A percentile compares a stretch with the other conserved stretches of the same genome.
Evolutionary conservation across 2,113 vertebrate genomes (phyloP).

Genomic region (Drymodes brunneopygia): DNA sequence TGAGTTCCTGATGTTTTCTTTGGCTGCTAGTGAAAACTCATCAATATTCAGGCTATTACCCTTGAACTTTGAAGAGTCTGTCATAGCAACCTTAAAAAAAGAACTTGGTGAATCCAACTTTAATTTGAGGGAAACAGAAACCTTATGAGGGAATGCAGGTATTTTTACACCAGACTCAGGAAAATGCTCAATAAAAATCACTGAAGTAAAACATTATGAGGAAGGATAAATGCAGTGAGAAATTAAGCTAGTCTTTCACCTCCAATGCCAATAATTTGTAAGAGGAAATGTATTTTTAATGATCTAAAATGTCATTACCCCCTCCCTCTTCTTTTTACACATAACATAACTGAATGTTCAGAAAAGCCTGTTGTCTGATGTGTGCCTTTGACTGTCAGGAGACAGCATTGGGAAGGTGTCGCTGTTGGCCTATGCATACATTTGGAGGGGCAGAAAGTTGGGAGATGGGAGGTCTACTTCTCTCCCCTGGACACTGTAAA

Average conservation of each 20-base stretch:
- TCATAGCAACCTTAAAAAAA: neutral
- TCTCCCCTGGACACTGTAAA: neutral
- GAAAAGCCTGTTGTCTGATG: neutral
- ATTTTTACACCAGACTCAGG: neutral
- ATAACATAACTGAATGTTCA: neutral
- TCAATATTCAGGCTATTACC: neutral
- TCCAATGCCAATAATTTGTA: neutral
- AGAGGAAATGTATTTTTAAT: neutral
- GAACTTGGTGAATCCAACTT: neutral
- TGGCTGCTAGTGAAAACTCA: neutral
- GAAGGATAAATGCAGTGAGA: neutral
- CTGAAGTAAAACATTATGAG: neutral
- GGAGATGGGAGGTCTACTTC: neutral
- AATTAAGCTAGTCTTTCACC: neutral
- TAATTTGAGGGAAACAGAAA: neutral
- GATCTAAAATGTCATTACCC: neutral
- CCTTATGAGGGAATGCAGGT: neutral
- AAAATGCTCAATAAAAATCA: neutral
- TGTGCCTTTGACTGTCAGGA: neutral
- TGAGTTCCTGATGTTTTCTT: neutral
- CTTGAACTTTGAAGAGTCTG: neutral
- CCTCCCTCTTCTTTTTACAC: neutral
- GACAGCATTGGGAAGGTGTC: rapidly evolving
- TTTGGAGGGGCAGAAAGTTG: neutral
- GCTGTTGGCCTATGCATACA: neutral